Evolutionary conservation across 2,113 vertebrate genomes (phyloP).

Genomic region (Felis chaus): DNA sequence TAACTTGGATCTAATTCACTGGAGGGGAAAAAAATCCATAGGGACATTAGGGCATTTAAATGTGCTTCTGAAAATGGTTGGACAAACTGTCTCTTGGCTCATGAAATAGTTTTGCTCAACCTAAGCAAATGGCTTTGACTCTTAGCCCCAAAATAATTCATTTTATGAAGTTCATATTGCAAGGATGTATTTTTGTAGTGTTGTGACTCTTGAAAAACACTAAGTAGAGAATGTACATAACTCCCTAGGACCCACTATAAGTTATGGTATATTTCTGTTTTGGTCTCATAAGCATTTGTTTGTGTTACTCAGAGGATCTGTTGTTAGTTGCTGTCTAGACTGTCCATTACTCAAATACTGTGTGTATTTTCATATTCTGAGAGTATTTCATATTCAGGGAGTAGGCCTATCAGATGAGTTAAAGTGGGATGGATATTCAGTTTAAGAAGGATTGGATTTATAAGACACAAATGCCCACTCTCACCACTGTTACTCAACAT

Average conservation of each 20-base stretch:
- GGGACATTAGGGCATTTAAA: constrained; percentile 70
- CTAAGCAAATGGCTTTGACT: constrained; percentile 53
- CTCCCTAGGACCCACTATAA: not conserved
- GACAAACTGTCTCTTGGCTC: constrained; percentile 41
- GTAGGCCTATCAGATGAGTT: not conserved
- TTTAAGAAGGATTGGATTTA: not conserved
- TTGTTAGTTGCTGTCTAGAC: not conserved
- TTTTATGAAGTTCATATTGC: not conserved
- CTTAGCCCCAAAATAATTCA: constrained; percentile 47
- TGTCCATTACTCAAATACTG: not conserved
- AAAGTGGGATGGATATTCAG: not conserved
- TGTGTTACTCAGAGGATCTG: not conserved
- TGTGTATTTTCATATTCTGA: constrained; percentile 14
- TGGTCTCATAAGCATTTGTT: not conserved
- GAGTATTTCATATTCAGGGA: not conserved
- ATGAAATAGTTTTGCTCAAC: constrained; percentile 17
- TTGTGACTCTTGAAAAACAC: not conserved
- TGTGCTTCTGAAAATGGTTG: constrained; percentile 69
- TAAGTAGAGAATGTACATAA: not conserved
- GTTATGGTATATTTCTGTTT: not conserved
- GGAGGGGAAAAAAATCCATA: constrained; percentile 68
- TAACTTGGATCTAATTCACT: constrained; percentile 73
- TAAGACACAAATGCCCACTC: not conserved
- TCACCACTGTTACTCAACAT: not conserved
- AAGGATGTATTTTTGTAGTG: not conserved